phyloP scores from a whole-genome alignment of 2,888 invertebrate genomes.

The Cheilosia grossa region DNA sequence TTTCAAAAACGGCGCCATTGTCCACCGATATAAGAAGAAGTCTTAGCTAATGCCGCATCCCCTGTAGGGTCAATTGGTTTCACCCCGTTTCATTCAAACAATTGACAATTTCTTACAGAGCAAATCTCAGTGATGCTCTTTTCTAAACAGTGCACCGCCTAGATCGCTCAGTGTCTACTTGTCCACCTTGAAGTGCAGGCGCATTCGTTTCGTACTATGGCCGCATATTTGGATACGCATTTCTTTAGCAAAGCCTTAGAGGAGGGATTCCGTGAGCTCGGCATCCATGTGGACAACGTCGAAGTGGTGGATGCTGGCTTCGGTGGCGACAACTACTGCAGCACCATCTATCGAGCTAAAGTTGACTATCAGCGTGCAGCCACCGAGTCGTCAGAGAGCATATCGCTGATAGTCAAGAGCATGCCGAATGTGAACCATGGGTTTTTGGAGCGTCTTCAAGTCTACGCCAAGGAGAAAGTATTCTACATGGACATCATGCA shows the following conservation, averaged over 20 bases:
- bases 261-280: constrained; percentile 78
- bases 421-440: constrained; percentile 81
- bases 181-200: constrained; percentile 17
- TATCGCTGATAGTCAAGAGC: constrained; percentile 79
- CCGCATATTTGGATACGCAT: constrained; percentile 77
- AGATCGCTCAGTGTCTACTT: constrained; percentile 40
- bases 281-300: constrained; percentile 78
- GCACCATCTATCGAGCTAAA: constrained; percentile 80
- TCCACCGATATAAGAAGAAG: not conserved
- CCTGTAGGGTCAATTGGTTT: constrained; percentile 37
- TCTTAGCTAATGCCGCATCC: not conserved
- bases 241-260: constrained; percentile 79
- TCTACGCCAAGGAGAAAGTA: constrained; percentile 83
- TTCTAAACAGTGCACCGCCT: not conserved
- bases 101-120: constrained; percentile 29
- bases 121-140: constrained; percentile 34
- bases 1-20: not conserved
- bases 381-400: constrained; percentile 69
- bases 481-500: constrained; percentile 83
- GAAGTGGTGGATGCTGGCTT: constrained; percentile 76
- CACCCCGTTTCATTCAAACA: constrained; percentile 48
- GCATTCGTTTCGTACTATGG: constrained; percentile 12
- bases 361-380: constrained; percentile 76
- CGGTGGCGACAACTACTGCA: constrained; percentile 82
- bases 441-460: constrained; percentile 82